Conservation (phyloP, 2,797 vertebrate species). For the Peromyscus aztecus region DNA sequence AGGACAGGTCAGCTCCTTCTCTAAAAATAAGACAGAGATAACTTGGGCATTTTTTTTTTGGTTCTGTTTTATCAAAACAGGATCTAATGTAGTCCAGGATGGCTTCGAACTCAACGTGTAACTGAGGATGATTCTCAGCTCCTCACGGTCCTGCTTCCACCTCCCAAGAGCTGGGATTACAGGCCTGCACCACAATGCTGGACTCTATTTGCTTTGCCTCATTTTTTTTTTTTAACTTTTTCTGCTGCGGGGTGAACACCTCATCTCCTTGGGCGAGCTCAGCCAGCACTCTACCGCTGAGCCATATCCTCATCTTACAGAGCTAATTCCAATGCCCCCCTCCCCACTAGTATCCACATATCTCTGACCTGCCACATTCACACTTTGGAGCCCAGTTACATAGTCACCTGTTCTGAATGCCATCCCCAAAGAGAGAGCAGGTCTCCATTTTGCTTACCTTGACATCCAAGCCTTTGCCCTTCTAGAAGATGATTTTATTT, state of each 20-base stretch:
- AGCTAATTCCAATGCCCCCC: background rate
- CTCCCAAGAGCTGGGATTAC: background rate
- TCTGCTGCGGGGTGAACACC: background rate
- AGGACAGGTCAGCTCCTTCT: background rate
- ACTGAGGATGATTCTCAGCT: background rate
- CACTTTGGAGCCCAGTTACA: background rate
- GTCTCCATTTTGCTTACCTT: background rate
- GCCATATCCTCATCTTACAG: background rate
- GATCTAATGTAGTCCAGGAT: background rate
- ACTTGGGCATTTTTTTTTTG: background rate
- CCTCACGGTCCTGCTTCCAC: background rate
- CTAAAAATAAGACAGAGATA: background rate
- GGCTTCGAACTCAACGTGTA: background rate
- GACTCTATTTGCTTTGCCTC: background rate
- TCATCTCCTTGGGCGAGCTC: background rate
- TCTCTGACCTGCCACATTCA: background rate
- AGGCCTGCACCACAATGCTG: background rate
- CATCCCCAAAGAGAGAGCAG: background rate
- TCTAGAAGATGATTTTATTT: background rate
- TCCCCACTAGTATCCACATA: background rate
- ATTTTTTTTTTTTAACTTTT: background rate
- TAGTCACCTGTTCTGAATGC: background rate
- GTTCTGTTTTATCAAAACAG: background rate
- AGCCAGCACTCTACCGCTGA: background rate
- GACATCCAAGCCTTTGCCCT: background rate